Conservation (phyloP, 2,113 vertebrate species). For the Bucco capensis region DNA sequence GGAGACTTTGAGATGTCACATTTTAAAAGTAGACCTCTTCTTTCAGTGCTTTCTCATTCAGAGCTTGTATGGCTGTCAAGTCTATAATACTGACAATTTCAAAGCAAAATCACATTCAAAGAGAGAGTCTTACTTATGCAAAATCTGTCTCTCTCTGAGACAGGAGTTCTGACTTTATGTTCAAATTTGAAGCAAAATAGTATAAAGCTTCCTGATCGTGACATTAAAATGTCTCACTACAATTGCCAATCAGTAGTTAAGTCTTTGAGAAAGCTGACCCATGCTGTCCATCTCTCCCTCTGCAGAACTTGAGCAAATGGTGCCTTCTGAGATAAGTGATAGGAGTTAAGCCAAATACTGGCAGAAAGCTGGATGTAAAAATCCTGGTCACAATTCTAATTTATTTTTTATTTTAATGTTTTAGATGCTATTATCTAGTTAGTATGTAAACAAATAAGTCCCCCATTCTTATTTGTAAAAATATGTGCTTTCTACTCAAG, state of each 20-base stretch:
- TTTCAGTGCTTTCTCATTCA: neutral
- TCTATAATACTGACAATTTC: neutral
- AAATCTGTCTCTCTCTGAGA: neutral
- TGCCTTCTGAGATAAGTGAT: neutral
- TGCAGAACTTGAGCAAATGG: neutral
- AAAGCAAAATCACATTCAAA: neutral
- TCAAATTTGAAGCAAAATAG: neutral
- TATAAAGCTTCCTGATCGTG: neutral
- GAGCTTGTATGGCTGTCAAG: neutral
- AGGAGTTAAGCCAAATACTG: neutral
- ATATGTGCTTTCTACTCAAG: neutral
- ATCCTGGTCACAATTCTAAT: neutral
- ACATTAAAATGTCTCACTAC: neutral
- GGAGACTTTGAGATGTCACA: neutral
- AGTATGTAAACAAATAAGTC: neutral
- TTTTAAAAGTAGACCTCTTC: neutral
- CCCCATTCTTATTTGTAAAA: neutral
- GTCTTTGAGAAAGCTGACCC: neutral
- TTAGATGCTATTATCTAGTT: neutral
- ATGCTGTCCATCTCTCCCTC: neutral
- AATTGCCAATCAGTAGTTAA: neutral
- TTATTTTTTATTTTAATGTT: neutral
- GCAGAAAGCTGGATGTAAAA: neutral
- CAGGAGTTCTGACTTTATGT: neutral
- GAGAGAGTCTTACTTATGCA: neutral